phyloP scores from a whole-genome alignment of 2,888 invertebrate genomes.

The Leucophora obtusa region DNA sequence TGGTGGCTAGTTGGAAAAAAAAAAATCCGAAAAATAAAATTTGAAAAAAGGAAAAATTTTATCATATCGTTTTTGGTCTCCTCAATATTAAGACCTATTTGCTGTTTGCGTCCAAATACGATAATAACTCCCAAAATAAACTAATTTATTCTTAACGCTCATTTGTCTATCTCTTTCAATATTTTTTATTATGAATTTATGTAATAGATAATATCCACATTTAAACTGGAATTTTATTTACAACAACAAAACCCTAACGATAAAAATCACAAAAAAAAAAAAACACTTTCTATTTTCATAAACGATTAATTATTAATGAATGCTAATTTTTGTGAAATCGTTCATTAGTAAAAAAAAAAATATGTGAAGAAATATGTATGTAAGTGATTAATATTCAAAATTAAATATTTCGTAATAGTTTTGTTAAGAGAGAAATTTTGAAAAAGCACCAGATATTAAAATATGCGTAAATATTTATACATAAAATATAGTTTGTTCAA shows the following conservation, averaged over 20 bases:
- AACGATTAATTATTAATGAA: constrained; percentile 74
- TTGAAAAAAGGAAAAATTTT: too few relatives aligned
- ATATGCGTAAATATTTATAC: not conserved
- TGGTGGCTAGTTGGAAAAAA: too few relatives aligned
- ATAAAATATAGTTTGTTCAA: too few relatives aligned
- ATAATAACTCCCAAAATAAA: too few relatives aligned
- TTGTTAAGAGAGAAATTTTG: constrained; percentile 13
- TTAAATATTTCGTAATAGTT: constrained; percentile 7
- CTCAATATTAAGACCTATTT: too few relatives aligned
- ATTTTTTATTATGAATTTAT: too few relatives aligned
- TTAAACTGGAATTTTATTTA: constrained; percentile 1
- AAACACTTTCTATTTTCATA: constrained; percentile 74
- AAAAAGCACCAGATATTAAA: not conserved
- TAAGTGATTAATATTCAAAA: not conserved
- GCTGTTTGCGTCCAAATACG: too few relatives aligned
- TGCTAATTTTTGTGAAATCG: constrained; percentile 74
- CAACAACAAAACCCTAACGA: constrained; percentile 1
- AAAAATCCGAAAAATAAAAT: too few relatives aligned
- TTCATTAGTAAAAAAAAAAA: constrained; percentile 29
- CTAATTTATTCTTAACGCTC: too few relatives aligned
- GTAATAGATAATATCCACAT: not conserved
- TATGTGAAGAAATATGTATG: constrained; percentile 15
- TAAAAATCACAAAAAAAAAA: constrained; percentile 20
- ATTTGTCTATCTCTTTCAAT: too few relatives aligned
- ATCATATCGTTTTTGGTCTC: too few relatives aligned